Conservation (phyloP, 30 jellyfish, hydroid and myxozoan species). For the Nemopilema nomurai region DNA sequence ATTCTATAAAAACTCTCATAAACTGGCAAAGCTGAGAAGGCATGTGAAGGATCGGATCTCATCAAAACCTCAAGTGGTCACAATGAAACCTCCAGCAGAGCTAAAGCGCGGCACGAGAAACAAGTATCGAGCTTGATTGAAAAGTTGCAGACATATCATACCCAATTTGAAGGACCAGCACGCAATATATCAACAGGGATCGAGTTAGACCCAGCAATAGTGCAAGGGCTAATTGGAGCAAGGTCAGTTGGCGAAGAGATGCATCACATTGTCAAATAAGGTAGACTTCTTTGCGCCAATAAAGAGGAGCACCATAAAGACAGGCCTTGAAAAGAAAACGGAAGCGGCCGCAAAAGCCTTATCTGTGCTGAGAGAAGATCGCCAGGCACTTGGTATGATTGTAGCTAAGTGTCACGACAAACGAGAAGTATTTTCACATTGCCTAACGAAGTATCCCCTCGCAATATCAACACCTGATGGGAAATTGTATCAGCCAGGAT, state of each 20-base stretch:
- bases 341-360: constrained; percentile 39
- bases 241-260: constrained; percentile 63
- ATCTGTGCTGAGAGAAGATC: constrained; percentile 54
- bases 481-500: constrained; percentile 42
- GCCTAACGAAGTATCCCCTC: constrained; percentile 63
- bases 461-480: constrained; percentile 64
- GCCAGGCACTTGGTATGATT: constrained; percentile 59
- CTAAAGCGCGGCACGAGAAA: constrained; percentile 51
- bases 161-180: constrained; percentile 63
- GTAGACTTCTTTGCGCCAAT: constrained; percentile 53
- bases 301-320: constrained; percentile 46
- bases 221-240: constrained; percentile 60
- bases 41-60: constrained; percentile 48
- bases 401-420: constrained; percentile 65
- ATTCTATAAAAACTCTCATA: constrained; percentile 49
- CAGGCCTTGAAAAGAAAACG: constrained; percentile 32
- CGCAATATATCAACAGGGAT: constrained; percentile 60
- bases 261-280: constrained; percentile 56
- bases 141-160: constrained; percentile 38
- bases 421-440: constrained; percentile 64
- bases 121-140: constrained; percentile 48
- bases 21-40: constrained; percentile 54
- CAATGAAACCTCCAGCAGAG: constrained; percentile 41
- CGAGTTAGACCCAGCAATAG: constrained; percentile 52
- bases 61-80: constrained; percentile 45